A percentile compares a stretch with the other conserved stretches of the same genome.
Conservation (phyloP, 92 coral and sea anemone genomes). For the Epizoanthus rinbou region DNA sequence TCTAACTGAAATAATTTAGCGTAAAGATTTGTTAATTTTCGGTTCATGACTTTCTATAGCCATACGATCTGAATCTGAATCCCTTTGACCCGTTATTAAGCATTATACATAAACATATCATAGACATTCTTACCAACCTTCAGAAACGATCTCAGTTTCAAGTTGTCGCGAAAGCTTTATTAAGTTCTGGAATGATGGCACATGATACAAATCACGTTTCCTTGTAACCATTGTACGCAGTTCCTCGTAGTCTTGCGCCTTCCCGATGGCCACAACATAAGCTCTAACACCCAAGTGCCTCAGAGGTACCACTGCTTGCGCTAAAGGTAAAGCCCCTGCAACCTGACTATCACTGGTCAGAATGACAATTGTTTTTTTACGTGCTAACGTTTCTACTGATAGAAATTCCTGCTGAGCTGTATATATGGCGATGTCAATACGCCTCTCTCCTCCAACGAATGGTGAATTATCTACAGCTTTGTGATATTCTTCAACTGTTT, state of each 20-base stretch:
- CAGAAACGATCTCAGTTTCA: neutral
- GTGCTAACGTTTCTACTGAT: conserved; percentile 36
- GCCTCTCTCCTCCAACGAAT: conserved; percentile 53
- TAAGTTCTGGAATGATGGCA: conserved; percentile 6
- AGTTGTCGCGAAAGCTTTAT: neutral
- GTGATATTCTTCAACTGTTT: conserved; percentile 7
- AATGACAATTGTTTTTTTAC: conserved; percentile 38
- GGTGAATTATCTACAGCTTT: conserved; percentile 28
- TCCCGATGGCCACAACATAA: conserved; percentile 45
- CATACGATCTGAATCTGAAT: too few species aligned
- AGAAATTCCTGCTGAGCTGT: conserved; percentile 43
- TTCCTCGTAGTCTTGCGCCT: conserved; percentile 32
- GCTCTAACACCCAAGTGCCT: conserved; percentile 34
- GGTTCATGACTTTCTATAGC: too few species aligned
- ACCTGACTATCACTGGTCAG: conserved; percentile 37
- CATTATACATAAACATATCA: too few species aligned
- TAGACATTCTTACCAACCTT: neutral
- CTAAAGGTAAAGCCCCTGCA: conserved; percentile 49
- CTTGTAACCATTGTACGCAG: neutral
- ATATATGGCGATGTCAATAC: conserved; percentile 53
- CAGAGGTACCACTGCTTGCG: conserved; percentile 49
- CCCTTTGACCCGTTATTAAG: too few species aligned
- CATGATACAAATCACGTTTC: conserved; percentile 5
- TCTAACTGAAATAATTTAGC: too few species aligned
- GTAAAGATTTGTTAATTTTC: too few species aligned